Base-by-base conservation (phyloP, 2,797 vertebrate species). In the Amblyopsis hoosieri region DNA sequence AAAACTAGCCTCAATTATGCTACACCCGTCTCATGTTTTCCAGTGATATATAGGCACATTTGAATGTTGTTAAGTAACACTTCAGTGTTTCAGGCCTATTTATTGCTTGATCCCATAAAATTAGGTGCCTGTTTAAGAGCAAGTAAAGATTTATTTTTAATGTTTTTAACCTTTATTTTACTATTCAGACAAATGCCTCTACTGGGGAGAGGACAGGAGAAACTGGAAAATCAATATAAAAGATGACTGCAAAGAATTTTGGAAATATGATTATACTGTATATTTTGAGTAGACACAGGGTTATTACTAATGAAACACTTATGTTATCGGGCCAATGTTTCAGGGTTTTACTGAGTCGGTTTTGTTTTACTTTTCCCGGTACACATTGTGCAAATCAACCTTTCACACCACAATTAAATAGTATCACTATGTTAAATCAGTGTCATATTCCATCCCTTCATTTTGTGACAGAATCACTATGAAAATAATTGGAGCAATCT, bases 261-360 rank as follows among this genome's bases (percentile, higher is more conserved):
- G 69, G 64, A 84, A 78, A 64, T 2, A 58, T 66, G 58, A 78
- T 78, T 76, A 77, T 53, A 23, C 31, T 57, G 54, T 69, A 37
- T 33, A 51, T 47, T 42, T 42, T 42, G 37, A 42, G 47, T 11
- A 54, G 67, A 69, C 62, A 42, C 53, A 48, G 58, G 17, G 37
- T 73, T 79, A 79, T 76, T 72, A 49, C 60, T 13, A n/a, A 10
- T 45, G 42, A 58, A 69, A 61, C 47, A 59, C 57, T 29, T 29
- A 29, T 29, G 23, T 29, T 29, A 29, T 29, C 23, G 23, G 29
- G 62, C 52, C 54, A 37, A 52, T 67, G 59, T 69, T 53, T 74
- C 59, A 63, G 60, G 29, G 60, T 48, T 64, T 66, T 45, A 56
- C n/a, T 2, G 14, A 14, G 42, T 50, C 61, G 10, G 49, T 10